Conservation (phyloP, 2,888 invertebrate species). For the Protophormia terraenovae region DNA sequence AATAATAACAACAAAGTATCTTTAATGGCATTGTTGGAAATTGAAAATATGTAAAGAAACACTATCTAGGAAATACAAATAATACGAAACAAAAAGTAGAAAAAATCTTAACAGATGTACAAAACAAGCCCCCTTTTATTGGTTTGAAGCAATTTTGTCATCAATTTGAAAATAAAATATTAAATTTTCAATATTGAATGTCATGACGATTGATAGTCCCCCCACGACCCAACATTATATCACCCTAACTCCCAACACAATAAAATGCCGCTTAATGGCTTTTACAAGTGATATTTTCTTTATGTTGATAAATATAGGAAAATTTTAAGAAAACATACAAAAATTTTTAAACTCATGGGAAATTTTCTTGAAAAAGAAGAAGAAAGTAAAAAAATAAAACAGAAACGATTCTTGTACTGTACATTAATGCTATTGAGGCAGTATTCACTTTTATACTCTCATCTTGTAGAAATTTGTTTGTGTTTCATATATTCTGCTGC, state of each 20-base stretch:
- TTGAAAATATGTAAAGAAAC: background rate
- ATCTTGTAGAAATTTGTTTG: background rate
- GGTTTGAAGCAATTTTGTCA: conserved; percentile 6
- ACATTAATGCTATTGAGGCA: background rate
- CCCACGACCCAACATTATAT: background rate
- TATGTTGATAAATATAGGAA: background rate
- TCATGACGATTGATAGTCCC: conserved; percentile 6
- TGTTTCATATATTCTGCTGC: background rate
- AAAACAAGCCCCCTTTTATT: background rate
- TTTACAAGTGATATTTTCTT: conserved; percentile 39
- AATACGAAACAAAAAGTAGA: background rate
- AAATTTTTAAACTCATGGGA: conserved; percentile 53
- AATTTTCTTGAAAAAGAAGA: conserved; percentile 22
- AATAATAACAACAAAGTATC: background rate
- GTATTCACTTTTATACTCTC: background rate
- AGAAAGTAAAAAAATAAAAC: background rate
- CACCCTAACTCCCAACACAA: background rate
- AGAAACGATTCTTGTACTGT: background rate
- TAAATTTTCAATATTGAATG: conserved; percentile 24
- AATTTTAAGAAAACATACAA: background rate
- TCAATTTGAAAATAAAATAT: conserved; percentile 22
- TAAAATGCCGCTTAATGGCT: conserved; percentile 34
- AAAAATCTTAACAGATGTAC: conserved; percentile 3
- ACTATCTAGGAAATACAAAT: background rate
- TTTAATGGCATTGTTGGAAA: conserved; percentile 11